Conservation (phyloP, 2,113 vertebrate species). For the Chascanopsetta lugubris region DNA sequence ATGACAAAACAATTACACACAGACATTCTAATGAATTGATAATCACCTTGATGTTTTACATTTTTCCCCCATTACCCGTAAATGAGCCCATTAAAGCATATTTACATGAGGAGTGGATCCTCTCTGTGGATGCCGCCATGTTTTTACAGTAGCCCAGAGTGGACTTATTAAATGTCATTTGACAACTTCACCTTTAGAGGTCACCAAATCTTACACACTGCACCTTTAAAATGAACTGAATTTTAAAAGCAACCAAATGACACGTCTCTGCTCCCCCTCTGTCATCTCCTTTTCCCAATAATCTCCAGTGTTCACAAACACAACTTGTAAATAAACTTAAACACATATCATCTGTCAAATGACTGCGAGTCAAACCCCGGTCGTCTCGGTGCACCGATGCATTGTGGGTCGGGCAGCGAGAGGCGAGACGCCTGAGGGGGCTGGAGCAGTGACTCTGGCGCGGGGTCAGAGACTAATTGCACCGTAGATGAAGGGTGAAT, state of each 20-base stretch:
- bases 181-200: too few species aligned
- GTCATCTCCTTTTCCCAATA: constrained; percentile 40
- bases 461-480: constrained; percentile 36
- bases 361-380: constrained; percentile 46
- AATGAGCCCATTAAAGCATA: too few species aligned
- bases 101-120: too few species aligned
- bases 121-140: too few species aligned
- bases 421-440: constrained; percentile 37
- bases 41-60: too few species aligned
- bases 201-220: too few species aligned
- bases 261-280: constrained; percentile 20
- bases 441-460: constrained; percentile 37
- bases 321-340: constrained; percentile 58
- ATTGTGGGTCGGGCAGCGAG: constrained; percentile 34
- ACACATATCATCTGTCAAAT: constrained; percentile 48
- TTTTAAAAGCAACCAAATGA: constrained; percentile 29
- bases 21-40: too few species aligned
- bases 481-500: constrained; percentile 34
- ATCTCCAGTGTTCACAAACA: constrained; percentile 28
- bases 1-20: too few species aligned
- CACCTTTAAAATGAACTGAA: too few species aligned
- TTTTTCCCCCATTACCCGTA: too few species aligned
- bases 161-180: too few species aligned
- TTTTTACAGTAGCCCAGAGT: too few species aligned
- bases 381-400: constrained; percentile 39